phyloP scores from a whole-genome alignment of 2,888 invertebrate species.

The Galeruca laticollis region DNA sequence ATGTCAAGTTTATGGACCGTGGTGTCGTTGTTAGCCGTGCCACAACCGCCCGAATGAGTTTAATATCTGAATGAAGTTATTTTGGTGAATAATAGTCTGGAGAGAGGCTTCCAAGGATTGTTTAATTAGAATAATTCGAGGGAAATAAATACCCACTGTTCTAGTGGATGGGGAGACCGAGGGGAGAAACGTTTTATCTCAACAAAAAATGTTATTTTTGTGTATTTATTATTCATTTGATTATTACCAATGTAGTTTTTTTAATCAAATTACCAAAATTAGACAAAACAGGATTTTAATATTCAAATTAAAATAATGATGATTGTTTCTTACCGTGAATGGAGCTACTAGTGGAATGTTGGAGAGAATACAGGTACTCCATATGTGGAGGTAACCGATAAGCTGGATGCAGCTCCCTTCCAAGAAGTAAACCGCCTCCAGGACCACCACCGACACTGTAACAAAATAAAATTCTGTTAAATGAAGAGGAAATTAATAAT shows the following conservation, averaged over 20 bases:
- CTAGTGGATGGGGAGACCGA: no score
- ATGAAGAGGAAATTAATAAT: not conserved
- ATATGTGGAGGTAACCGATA: conserved; percentile 81
- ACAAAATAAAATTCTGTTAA: conserved; percentile 48
- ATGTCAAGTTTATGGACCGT: conserved; percentile 47
- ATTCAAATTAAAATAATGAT: not conserved
- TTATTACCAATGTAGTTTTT: no score
- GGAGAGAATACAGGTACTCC: conserved; percentile 82
- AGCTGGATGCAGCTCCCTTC: conserved; percentile 74
- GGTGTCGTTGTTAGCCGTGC: conserved; percentile 24
- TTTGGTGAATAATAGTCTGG: not conserved
- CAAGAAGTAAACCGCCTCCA: conserved; percentile 71
- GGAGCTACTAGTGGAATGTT: conserved; percentile 75
- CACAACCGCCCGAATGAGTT: conserved; percentile 25
- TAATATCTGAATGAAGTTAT: conserved; percentile 14
- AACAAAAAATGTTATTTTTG: no score
- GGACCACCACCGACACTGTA: conserved; percentile 66
- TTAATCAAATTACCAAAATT: no score
- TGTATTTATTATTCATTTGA: no score
- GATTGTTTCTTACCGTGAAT: conserved; percentile 74
- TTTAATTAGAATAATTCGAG: no score
- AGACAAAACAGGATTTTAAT: no score
- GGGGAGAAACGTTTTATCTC: no score
- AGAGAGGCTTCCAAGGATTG: no score
- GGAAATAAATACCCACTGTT: no score